Percentiles rank a stretch among this genome's conserved stretches.
Evolutionary conservation across 64 coral and sea anemone species (phyloP).

Genomic region (Porites lutea): DNA sequence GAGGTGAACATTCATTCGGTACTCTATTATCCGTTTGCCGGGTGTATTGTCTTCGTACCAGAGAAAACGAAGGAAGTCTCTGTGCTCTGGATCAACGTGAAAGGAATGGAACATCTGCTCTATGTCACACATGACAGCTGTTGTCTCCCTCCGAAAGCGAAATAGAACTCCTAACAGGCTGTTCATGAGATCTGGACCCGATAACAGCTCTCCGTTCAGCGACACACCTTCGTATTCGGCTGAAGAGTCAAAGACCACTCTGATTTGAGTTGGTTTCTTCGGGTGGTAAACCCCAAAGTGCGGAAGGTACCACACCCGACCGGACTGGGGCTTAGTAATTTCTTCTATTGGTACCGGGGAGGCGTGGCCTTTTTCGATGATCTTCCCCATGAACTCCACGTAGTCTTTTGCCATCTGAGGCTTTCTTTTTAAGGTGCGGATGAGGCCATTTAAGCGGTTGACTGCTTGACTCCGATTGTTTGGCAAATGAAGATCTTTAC

Average conservation of each 20-base stretch:
- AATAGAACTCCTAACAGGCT: conserved; percentile 24
- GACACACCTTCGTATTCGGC: too few species aligned
- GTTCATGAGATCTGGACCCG: too few species aligned
- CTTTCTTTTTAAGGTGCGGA: conserved; percentile 25
- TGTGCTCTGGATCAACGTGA: conserved; percentile 8
- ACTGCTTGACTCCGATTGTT: conserved; percentile 65
- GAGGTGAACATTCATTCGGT: conserved; percentile 42
- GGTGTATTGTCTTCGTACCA: conserved; percentile 45
- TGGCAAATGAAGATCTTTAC: conserved; percentile 14
- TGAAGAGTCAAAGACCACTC: too few species aligned
- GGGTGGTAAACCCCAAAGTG: too few species aligned
- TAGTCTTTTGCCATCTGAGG: conserved; percentile 66
- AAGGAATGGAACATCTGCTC: conserved; percentile 48
- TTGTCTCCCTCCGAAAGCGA: conserved; percentile 2
- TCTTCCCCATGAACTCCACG: conserved; percentile 58
- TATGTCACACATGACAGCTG: conserved; percentile 2
- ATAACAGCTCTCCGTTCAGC: too few species aligned
- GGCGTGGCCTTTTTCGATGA: conserved; percentile 44
- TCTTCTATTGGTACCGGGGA: conserved; percentile 16
- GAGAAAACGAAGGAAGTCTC: conserved; percentile 23
- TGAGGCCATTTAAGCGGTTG: conserved; percentile 18
- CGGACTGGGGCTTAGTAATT: too few species aligned
- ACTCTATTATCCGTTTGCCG: neutral
- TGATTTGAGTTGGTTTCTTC: too few species aligned
- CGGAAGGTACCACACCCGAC: too few species aligned